These are phyloP conservation scores for Allophyes oxyacanthae DNA, from an alignment of 2,888 invertebrate species.

Conservation along the genomic window DNA sequence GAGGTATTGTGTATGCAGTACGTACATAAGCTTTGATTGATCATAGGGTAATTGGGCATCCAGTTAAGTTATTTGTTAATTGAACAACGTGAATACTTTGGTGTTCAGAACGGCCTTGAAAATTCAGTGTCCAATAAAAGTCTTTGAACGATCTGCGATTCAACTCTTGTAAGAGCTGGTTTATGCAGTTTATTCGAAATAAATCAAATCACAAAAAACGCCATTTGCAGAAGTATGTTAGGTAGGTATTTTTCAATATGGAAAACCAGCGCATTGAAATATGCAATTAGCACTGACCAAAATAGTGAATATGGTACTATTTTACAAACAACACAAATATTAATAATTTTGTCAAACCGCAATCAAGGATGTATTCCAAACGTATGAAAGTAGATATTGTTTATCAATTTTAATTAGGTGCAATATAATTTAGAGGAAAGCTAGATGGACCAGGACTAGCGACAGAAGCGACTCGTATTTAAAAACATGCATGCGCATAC, in stretches of 20 bases:
- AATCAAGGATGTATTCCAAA: background rate
- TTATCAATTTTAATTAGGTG: too few species aligned
- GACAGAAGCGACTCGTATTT: too few species aligned
- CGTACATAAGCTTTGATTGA: conserved; percentile 14
- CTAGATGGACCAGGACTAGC: too few species aligned
- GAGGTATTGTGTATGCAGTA: background rate
- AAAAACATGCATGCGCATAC: too few species aligned
- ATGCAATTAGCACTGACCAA: conserved; percentile 7
- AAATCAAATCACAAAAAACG: too few species aligned
- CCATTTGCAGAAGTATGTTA: too few species aligned
- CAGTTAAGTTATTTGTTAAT: background rate
- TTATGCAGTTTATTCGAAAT: too few species aligned
- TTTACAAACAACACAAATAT: conserved; percentile 5
- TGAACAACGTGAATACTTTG: background rate
- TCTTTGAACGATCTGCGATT: too few species aligned
- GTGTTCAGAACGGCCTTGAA: background rate
- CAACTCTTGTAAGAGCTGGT: too few species aligned
- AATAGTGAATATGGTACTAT: conserved; percentile 1
- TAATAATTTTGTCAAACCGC: background rate
- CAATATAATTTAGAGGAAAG: too few species aligned
- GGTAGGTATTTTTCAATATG: conserved; percentile 4
- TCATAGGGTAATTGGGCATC: background rate
- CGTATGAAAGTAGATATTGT: too few species aligned
- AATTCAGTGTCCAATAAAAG: too few species aligned
- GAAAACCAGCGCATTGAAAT: conserved; percentile 3